Conservation (phyloP, 2,888 invertebrate genomes). For the Heliconius sara region DNA sequence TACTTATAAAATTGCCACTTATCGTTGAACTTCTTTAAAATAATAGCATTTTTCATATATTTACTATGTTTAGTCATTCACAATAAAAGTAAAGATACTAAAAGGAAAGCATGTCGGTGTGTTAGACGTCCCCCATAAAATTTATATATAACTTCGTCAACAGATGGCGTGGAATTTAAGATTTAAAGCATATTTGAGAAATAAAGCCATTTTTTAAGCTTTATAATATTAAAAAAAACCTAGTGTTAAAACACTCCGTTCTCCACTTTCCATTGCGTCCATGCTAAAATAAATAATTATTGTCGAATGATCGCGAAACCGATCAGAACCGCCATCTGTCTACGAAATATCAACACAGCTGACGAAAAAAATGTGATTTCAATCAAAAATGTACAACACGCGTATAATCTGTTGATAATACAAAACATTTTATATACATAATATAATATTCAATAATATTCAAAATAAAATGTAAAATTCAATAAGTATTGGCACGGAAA, state of each 20-base stretch:
- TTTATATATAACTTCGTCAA: slow-evolving; percentile 11
- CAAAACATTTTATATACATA: slow-evolving; percentile 25
- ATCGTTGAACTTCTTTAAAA: no score
- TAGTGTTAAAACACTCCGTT: neutral
- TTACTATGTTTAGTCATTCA: no score
- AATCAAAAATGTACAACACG: slow-evolving; percentile 27
- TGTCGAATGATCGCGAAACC: slow-evolving; percentile 33
- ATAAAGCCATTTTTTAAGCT: neutral
- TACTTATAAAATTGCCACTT: no score
- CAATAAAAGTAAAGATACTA: neutral
- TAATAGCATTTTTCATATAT: no score
- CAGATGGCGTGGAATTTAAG: slow-evolving; percentile 23
- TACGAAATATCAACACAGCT: slow-evolving; percentile 14
- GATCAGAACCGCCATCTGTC: slow-evolving; percentile 22
- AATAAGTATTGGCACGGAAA: slow-evolving; percentile 18
- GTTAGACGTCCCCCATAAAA: slow-evolving; percentile 9
- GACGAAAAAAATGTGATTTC: slow-evolving; percentile 1
- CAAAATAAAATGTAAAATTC: neutral
- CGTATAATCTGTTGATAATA: slow-evolving; percentile 24
- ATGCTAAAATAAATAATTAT: slow-evolving; percentile 27
- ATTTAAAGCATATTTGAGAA: slow-evolving; percentile 2
- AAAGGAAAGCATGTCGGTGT: slow-evolving; percentile 9
- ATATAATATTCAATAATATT: slow-evolving; percentile 1
- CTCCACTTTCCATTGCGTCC: neutral
- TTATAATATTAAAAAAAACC: neutral